Percentiles rank a stretch among this genome's conserved stretches.
Conservation (phyloP, 2,797 vertebrate species). For the Rhadinocentrus ornatus region DNA sequence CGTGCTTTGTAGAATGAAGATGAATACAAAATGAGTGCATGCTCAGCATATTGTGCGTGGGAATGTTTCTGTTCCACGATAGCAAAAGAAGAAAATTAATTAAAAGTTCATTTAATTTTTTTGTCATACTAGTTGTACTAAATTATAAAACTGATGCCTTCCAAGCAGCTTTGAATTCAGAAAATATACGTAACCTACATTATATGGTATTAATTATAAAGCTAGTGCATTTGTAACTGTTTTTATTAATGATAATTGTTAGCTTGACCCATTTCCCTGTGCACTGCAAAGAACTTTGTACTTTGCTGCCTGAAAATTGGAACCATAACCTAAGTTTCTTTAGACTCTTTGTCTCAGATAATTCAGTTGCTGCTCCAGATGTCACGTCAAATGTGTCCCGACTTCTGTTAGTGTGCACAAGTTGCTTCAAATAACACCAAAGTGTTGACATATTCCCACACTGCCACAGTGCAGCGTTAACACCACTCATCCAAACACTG, state of each 20-base stretch:
- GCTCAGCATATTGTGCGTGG: slow-evolving; percentile 78
- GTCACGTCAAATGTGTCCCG: slow-evolving; percentile 37
- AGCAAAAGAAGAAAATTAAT: slow-evolving; percentile 73
- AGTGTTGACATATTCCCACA: slow-evolving; percentile 47
- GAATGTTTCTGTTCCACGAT: slow-evolving; percentile 77
- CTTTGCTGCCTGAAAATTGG: slow-evolving; percentile 45
- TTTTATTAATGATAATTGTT: slow-evolving; percentile 62
- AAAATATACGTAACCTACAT: slow-evolving; percentile 64
- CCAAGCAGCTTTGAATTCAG: slow-evolving; percentile 74
- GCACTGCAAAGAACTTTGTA: slow-evolving; percentile 46
- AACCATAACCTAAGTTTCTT: slow-evolving; percentile 33
- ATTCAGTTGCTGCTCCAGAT: slow-evolving; percentile 46
- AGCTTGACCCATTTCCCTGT: slow-evolving; percentile 70
- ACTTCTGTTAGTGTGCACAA: slow-evolving; percentile 28
- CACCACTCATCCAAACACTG: slow-evolving; percentile 72
- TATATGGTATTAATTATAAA: slow-evolving; percentile 66
- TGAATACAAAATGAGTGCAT: slow-evolving; percentile 75
- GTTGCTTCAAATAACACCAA: slow-evolving; percentile 32
- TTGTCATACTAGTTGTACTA: slow-evolving; percentile 69
- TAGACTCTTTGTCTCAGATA: slow-evolving; percentile 41
- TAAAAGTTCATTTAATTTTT: slow-evolving; percentile 75
- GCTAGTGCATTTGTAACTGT: slow-evolving; percentile 60
- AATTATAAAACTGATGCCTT: slow-evolving; percentile 79
- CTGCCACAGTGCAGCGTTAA: slow-evolving; percentile 53
- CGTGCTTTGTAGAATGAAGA: slow-evolving; percentile 72